A percentile compares a stretch with the other conserved stretches of the same genome.
Conservation (phyloP, 2,888 invertebrate genomes). For the Onchidella celtica region DNA sequence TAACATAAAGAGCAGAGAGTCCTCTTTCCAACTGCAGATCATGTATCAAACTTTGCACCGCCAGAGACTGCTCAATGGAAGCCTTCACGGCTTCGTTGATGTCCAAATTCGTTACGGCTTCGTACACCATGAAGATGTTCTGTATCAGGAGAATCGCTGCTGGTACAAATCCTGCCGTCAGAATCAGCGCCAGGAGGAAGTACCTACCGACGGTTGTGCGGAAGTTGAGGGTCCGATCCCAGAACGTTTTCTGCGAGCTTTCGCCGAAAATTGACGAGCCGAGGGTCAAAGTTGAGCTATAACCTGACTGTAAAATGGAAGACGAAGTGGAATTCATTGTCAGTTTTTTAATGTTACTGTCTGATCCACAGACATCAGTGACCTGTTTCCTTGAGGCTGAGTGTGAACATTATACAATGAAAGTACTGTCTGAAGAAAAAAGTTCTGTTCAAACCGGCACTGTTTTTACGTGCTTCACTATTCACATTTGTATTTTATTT, state of each 20-base stretch:
- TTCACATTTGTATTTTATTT: too few relatives aligned
- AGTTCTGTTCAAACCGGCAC: too few relatives aligned
- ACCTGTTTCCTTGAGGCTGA: too few relatives aligned
- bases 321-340: slow-evolving; percentile 23
- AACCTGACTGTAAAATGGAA: slow-evolving; percentile 28
- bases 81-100: not conserved
- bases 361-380: not conserved
- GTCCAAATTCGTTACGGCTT: not conserved
- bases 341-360: too few relatives aligned
- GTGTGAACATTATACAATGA: too few relatives aligned
- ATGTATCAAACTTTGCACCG: not conserved
- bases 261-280: not conserved
- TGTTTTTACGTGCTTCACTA: too few relatives aligned
- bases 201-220: slow-evolving; percentile 16
- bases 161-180: slow-evolving; percentile 24
- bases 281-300: not conserved
- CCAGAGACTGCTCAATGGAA: not conserved
- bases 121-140: slow-evolving; percentile 18
- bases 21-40: slow-evolving; percentile 26
- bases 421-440: too few relatives aligned
- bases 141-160: slow-evolving; percentile 7
- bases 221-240: slow-evolving; percentile 23
- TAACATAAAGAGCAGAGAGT: slow-evolving; percentile 8
- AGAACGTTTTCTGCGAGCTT: not conserved
- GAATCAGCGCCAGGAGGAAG: slow-evolving; percentile 2